A percentile compares a stretch with the other conserved stretches of the same genome.
These are phyloP conservation scores for Parnassius mnemosyne DNA, from an alignment of 2,888 invertebrate genomes.

Conservation along the genomic window DNA sequence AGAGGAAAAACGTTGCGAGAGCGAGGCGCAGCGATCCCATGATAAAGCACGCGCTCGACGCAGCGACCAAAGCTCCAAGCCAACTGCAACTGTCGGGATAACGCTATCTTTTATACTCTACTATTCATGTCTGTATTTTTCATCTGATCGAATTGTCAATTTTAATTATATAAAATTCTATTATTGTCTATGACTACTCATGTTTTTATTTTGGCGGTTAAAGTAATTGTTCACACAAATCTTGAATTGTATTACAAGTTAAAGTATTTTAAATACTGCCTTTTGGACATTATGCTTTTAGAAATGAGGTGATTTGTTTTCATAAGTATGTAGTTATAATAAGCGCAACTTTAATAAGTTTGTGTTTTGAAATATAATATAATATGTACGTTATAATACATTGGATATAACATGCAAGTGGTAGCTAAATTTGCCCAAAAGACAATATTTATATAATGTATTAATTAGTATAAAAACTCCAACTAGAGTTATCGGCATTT, in stretches of 20 bases:
- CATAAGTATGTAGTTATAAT: not conserved
- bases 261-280: slow-evolving; percentile 53
- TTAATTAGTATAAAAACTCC: slow-evolving; percentile 24
- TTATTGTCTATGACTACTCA: too few relatives aligned
- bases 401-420: slow-evolving; percentile 48
- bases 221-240: too few relatives aligned
- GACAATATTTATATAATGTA: slow-evolving; percentile 54
- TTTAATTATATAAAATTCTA: too few relatives aligned
- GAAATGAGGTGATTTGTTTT: slow-evolving; percentile 9
- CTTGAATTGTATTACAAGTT: not conserved
- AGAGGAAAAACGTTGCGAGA: slow-evolving; percentile 60
- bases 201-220: too few relatives aligned
- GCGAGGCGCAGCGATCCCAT: slow-evolving; percentile 65
- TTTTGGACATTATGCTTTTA: slow-evolving; percentile 52
- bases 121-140: not conserved
- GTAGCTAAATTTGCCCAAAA: slow-evolving; percentile 77
- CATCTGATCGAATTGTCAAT: not conserved
- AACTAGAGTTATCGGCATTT: slow-evolving; percentile 18
- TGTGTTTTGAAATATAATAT: not conserved
- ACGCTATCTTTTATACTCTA: not conserved
- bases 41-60: slow-evolving; percentile 56
- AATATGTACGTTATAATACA: not conserved
- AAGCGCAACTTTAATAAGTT: not conserved
- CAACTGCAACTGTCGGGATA: slow-evolving; percentile 48
- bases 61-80: slow-evolving; percentile 54